Conservation (phyloP, 1,140 invertebrate genomes). For the Nasonia longicornis region DNA sequence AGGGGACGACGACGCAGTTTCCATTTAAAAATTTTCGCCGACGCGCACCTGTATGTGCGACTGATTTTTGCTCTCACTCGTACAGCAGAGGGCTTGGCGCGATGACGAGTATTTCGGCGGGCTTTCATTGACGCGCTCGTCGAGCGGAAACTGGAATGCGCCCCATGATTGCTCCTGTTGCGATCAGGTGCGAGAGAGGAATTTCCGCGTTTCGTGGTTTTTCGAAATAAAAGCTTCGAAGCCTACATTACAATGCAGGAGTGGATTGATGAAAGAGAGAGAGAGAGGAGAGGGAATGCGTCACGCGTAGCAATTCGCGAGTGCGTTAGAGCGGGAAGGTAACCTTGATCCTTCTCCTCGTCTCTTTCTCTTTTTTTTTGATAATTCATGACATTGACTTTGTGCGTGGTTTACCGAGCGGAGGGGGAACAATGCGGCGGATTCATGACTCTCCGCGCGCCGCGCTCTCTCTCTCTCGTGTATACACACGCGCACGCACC, state of each 20-base stretch:
- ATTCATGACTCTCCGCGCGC: slow-evolving; percentile 14
- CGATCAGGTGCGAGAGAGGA: too few relatives aligned
- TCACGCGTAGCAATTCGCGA: background rate
- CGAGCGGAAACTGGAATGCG: too few relatives aligned
- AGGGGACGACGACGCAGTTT: background rate
- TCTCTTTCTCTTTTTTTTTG: slow-evolving; percentile 6
- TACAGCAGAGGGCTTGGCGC: background rate
- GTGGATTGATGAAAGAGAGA: background rate
- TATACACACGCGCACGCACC: slow-evolving; percentile 3
- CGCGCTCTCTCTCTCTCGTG: background rate
- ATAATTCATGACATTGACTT: slow-evolving; percentile 38
- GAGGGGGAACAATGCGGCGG: slow-evolving; percentile 23
- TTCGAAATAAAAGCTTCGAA: background rate
- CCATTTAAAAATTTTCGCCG: background rate
- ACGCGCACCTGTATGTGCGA: background rate
- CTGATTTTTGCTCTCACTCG: background rate
- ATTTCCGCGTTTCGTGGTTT: too few relatives aligned
- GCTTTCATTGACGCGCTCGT: too few relatives aligned
- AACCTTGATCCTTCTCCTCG: slow-evolving; percentile 14
- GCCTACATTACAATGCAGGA: background rate
- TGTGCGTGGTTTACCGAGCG: background rate
- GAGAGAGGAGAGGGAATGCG: background rate
- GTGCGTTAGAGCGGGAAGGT: slow-evolving; percentile 18
- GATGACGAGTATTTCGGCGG: background rate
- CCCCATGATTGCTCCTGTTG: too few relatives aligned